Conservation (phyloP, 2,113 vertebrate genomes). For the Isichthys henryi region DNA sequence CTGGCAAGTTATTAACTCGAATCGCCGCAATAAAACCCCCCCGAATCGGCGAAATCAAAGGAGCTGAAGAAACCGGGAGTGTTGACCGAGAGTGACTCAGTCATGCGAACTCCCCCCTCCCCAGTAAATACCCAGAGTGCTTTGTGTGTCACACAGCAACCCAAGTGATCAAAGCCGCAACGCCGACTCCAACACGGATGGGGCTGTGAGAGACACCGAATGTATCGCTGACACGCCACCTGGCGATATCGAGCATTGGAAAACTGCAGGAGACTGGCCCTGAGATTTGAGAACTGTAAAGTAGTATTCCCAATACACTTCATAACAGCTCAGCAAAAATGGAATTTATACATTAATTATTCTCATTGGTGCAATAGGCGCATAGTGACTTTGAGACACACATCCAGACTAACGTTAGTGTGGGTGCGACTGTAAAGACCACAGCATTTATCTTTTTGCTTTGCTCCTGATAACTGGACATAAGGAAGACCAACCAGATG, state of each 20-base stretch:
- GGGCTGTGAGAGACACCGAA: not conserved
- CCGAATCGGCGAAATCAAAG: not conserved
- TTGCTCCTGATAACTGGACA: not conserved
- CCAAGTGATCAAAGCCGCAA: not conserved
- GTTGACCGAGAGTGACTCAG: not conserved
- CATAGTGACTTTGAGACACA: not conserved
- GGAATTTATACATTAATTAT: not conserved
- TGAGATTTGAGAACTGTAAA: not conserved
- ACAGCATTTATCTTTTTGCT: not conserved
- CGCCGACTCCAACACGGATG: not conserved
- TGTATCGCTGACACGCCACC: not conserved
- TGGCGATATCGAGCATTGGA: not conserved
- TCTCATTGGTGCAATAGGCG: not conserved
- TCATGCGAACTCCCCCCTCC: not conserved
- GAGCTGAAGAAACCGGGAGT: not conserved
- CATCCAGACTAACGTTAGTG: not conserved
- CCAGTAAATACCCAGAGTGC: not conserved
- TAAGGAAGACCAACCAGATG: not conserved
- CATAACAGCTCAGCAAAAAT: not conserved
- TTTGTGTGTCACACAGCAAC: not conserved
- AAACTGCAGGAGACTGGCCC: not conserved
- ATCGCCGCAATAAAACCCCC: not conserved
- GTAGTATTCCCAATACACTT: not conserved
- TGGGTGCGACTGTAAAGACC: not conserved
- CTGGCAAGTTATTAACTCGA: not conserved